Percentiles rank a stretch among this genome's conserved stretches.
These are phyloP conservation scores for Congeria kusceri DNA, from an alignment of 2,888 invertebrate genomes.

Conservation along the genomic window DNA sequence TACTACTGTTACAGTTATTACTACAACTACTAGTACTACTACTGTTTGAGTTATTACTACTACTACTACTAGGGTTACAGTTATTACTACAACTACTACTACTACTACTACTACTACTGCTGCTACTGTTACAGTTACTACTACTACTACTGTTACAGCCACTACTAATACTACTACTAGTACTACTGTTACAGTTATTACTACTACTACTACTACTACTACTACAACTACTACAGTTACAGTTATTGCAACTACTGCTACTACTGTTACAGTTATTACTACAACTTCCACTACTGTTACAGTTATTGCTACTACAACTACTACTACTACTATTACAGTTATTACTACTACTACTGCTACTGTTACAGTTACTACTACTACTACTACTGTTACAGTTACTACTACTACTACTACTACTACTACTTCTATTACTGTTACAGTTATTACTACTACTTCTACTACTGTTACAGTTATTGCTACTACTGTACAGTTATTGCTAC, in stretches of 20 bases:
- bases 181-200: background rate
- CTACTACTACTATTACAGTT: background rate
- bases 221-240: background rate
- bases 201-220: constrained; percentile 5
- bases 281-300: background rate
- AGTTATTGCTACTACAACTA: background rate
- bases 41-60: background rate
- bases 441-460: background rate
- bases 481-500: constrained; percentile 10
- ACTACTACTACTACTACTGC: constrained; percentile 3
- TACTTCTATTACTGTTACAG: background rate
- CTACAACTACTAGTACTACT: constrained; percentile 4
- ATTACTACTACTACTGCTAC: constrained; percentile 3
- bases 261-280: background rate
- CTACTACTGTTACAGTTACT: background rate
- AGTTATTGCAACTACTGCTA: background rate
- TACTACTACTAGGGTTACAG: background rate
- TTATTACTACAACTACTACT: background rate
- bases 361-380: background rate
- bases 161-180: background rate
- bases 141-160: background rate
- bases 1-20: background rate
- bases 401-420: background rate
- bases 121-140: background rate
- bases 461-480: background rate